These are phyloP conservation scores for Callipepla californica DNA, from an alignment of 2,113 vertebrate species.

Conservation along the genomic window DNA sequence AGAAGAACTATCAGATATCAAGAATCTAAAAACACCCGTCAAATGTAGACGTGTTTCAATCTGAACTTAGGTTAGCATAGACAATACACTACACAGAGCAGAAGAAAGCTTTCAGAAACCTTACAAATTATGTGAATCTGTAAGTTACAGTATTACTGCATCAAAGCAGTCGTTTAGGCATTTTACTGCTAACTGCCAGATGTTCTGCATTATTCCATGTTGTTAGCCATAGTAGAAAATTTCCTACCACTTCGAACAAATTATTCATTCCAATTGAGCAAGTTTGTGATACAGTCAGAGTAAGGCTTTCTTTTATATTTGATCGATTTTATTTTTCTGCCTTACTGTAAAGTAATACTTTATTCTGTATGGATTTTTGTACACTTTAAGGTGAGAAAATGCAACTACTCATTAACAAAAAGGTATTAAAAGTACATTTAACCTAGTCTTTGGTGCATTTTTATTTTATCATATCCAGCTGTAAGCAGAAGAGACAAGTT, in stretches of 20 bases:
- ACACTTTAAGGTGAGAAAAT: neutral
- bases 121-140: conserved; percentile 21
- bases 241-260: conserved; percentile 40
- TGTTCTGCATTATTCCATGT: neutral
- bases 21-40: conserved; percentile 63
- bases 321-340: neutral
- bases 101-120: neutral
- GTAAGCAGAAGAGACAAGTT: conserved; percentile 80
- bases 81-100: neutral
- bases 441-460: neutral
- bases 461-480: conserved; percentile 53
- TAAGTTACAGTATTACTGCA: neutral
- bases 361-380: neutral
- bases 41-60: conserved; percentile 49
- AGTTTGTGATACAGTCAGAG: neutral
- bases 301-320: conserved; percentile 15
- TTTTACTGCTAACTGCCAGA: conserved; percentile 18
- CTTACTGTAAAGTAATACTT: neutral
- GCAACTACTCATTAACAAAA: conserved; percentile 28
- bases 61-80: neutral
- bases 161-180: conserved; percentile 3
- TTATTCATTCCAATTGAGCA: conserved; percentile 7
- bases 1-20: conserved; percentile 58
- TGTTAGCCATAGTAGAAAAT: conserved; percentile 2
- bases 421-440: conserved; percentile 22